These are phyloP conservation scores for Macaca nemestrina DNA, from an alignment of 2,113 vertebrate genomes.

Conservation along the genomic window DNA sequence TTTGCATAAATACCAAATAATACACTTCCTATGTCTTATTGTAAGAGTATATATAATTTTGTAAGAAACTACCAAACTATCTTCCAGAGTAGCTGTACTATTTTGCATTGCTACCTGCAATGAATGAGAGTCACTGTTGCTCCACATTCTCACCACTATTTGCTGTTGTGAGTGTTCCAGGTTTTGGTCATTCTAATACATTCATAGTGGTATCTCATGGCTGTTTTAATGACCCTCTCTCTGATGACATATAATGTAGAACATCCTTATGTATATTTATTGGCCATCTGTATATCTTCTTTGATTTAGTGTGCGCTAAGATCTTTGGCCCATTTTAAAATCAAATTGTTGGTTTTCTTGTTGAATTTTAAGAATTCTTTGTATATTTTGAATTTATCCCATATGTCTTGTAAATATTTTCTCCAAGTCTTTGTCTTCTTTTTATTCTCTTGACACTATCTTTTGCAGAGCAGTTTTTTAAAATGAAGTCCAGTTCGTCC, in stretches of 20 bases:
- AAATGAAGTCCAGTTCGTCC: background rate
- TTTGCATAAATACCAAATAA: background rate
- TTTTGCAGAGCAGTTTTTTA: background rate
- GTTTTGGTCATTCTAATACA: background rate
- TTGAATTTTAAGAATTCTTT: background rate
- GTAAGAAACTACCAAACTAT: background rate
- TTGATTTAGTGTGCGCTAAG: background rate
- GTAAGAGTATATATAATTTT: background rate
- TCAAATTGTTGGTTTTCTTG: background rate
- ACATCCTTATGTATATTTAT: background rate
- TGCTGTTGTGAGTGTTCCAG: background rate
- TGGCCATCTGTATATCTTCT: background rate
- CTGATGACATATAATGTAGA: background rate
- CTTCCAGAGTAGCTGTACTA: background rate
- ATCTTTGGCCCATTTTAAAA: background rate
- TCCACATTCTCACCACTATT: background rate
- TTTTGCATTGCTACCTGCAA: background rate
- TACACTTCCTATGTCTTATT: background rate
- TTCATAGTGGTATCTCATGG: background rate
- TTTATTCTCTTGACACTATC: background rate
- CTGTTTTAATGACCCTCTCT: background rate
- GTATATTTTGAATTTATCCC: background rate
- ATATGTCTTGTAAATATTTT: background rate
- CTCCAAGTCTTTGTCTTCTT: background rate
- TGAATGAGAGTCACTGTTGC: background rate